phyloP scores from a whole-genome alignment of 2,888 invertebrate species.

The Synergus itoensis region DNA sequence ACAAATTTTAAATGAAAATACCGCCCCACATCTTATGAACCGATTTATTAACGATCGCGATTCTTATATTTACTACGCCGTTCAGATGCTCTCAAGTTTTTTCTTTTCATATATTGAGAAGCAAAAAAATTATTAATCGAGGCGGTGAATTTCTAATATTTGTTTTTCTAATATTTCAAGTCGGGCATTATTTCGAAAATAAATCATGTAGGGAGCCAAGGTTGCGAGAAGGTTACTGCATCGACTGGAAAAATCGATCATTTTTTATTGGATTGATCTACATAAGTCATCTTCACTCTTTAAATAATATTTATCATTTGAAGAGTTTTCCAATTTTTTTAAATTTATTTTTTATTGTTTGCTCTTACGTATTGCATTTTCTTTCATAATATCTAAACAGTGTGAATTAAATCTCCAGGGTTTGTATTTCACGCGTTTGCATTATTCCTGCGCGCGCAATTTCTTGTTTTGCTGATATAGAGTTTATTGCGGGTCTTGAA shows the following conservation, averaged over 20 bases:
- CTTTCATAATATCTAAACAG: neutral
- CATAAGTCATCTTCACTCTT: constrained; percentile 10
- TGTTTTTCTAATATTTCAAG: neutral
- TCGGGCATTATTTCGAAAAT: neutral
- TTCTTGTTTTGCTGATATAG: constrained; percentile 34
- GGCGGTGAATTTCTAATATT: neutral
- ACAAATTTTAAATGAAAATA: neutral
- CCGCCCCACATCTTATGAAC: neutral
- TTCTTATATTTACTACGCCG: neutral
- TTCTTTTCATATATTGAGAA: neutral
- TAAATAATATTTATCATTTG: neutral
- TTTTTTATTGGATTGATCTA: constrained; percentile 28
- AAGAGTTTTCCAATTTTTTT: neutral
- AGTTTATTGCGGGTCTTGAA: constrained; percentile 14
- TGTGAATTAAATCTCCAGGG: constrained; percentile 7
- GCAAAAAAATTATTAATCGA: neutral
- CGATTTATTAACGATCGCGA: neutral
- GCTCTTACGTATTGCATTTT: neutral
- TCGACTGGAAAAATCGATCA: constrained; percentile 19
- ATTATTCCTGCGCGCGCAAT: constrained; percentile 4
- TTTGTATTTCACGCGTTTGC: neutral
- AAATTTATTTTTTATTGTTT: neutral
- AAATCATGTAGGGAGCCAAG: neutral
- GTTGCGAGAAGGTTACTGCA: constrained; percentile 22
- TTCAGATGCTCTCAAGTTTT: too few species aligned